phyloP scores from a whole-genome alignment of 2,888 invertebrate genomes.

The Ommatoiulus sabulosus region DNA sequence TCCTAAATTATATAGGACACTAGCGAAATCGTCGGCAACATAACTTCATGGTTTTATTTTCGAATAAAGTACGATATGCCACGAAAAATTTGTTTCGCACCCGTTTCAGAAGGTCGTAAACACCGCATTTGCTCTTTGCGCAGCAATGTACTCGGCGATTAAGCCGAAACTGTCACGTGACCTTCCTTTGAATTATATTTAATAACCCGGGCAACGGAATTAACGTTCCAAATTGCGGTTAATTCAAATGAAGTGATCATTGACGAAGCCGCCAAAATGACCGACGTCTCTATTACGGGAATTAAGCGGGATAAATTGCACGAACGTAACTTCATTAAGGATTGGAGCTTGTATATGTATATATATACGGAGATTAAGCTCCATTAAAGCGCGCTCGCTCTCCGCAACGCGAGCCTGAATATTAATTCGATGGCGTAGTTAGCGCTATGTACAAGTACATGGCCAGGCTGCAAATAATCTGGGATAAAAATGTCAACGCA shows the following conservation, averaged over 20 bases:
- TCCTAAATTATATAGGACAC: too few relatives aligned
- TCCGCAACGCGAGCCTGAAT: not conserved
- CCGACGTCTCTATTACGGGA: slow-evolving; percentile 47
- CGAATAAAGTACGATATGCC: not conserved
- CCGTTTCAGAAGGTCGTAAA: not conserved
- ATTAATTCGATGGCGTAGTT: slow-evolving; percentile 23
- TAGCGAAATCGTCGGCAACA: not conserved
- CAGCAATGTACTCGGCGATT: not conserved
- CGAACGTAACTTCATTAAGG: slow-evolving; percentile 44
- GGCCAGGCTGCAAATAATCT: not conserved
- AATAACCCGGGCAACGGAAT: not conserved
- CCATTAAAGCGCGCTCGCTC: not conserved
- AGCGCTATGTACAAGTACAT: not conserved
- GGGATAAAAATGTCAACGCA: slow-evolving; percentile 30
- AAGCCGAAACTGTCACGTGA: not conserved
- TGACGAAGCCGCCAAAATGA: slow-evolving; percentile 46
- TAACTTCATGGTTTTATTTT: not conserved
- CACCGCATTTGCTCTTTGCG: not conserved
- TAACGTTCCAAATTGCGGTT: slow-evolving; percentile 33
- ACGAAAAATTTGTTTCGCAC: slow-evolving; percentile 8
- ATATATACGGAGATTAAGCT: not conserved
- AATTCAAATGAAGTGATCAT: slow-evolving; percentile 45
- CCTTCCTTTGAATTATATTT: not conserved
- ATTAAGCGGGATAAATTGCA: slow-evolving; percentile 41
- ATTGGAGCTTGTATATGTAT: not conserved